These are phyloP conservation scores for Coenonympha arcania DNA, from an alignment of 2,888 invertebrate species.

Conservation along the genomic window DNA sequence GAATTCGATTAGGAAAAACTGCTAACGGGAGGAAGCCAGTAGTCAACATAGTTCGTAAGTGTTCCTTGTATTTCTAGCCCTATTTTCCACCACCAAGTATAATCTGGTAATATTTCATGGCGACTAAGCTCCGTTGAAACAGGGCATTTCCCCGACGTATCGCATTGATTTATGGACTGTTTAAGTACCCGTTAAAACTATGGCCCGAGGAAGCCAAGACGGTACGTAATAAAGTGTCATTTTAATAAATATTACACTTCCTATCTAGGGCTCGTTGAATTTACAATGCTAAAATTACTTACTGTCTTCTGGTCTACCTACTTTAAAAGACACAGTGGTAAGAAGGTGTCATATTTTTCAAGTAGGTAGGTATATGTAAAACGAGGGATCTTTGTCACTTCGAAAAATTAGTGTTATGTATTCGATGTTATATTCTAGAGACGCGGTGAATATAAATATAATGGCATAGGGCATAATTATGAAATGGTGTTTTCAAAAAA, in stretches of 20 bases:
- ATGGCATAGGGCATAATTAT: no score
- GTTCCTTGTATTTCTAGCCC: constrained; percentile 31
- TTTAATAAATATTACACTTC: constrained; percentile 14
- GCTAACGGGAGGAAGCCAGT: not conserved
- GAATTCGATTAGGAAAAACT: no score
- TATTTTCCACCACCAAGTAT: constrained; percentile 48
- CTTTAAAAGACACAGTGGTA: no score
- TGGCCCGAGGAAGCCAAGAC: constrained; percentile 50
- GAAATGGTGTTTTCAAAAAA: no score
- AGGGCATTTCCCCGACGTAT: constrained; percentile 61
- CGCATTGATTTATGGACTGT: constrained; percentile 68
- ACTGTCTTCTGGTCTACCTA: no score
- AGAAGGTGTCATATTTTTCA: no score
- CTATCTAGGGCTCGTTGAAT: not conserved
- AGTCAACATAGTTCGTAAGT: no score
- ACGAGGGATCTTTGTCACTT: no score
- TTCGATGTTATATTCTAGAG: no score
- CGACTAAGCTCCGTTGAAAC: constrained; percentile 61
- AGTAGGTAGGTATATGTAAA: no score
- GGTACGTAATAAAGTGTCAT: constrained; percentile 30
- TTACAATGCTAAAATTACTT: not conserved
- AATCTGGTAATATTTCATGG: constrained; percentile 63
- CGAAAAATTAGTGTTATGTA: no score
- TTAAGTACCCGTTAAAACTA: constrained; percentile 66
- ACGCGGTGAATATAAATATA: no score